Evolutionary conservation across 2,113 vertebrate species (phyloP).

Genomic region (Oreochromis aureus): DNA sequence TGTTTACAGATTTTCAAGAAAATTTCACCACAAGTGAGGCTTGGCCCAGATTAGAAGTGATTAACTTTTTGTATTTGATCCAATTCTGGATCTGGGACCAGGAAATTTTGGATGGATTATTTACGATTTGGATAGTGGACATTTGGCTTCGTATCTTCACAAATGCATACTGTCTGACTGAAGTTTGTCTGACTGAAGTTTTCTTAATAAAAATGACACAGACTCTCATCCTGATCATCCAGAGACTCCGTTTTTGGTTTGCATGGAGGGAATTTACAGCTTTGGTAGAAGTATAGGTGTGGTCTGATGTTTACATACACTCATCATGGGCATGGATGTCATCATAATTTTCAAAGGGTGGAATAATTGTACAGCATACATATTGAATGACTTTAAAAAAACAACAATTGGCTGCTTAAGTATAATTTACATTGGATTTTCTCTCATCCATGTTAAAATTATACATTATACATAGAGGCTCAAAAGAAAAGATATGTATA

Average conservation of each 20-base stretch:
- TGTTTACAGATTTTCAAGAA: background rate
- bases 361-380: background rate
- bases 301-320: background rate
- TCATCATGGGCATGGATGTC: background rate
- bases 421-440: background rate
- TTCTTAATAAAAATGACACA: background rate
- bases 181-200: background rate
- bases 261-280: background rate
- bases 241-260: background rate
- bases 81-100: background rate
- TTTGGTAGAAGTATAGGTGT: background rate
- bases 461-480: background rate
- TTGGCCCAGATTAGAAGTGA: background rate
- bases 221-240: background rate
- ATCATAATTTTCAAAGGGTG: background rate
- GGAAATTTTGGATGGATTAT: background rate
- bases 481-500: background rate
- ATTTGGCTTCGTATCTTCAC: background rate
- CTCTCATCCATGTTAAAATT: background rate
- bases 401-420: background rate
- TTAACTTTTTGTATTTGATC: background rate
- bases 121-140: background rate
- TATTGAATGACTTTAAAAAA: background rate
- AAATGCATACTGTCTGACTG: background rate
- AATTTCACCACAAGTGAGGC: background rate